These are phyloP conservation scores for Valencia hispanica DNA, from an alignment of 2,797 vertebrate species.

Conservation along the genomic window DNA sequence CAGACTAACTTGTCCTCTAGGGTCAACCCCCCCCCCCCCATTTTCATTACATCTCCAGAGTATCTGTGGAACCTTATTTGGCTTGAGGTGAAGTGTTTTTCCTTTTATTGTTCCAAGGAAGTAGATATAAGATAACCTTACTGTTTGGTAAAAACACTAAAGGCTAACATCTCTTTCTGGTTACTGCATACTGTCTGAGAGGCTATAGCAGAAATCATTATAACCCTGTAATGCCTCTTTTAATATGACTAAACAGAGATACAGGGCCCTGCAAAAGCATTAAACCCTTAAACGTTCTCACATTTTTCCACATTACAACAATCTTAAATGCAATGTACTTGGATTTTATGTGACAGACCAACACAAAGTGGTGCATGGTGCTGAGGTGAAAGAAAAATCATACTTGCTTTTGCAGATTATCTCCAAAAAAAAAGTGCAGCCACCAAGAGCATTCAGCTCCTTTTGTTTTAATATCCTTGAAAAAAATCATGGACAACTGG, in stretches of 20 bases:
- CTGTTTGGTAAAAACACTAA: slow-evolving; percentile 34
- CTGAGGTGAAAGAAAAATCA: too few relatives aligned
- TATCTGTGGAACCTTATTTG: slow-evolving; percentile 43
- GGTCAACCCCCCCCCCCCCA: slow-evolving; percentile 6
- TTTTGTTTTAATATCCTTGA: neutral
- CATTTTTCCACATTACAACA: neutral
- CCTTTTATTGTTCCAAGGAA: slow-evolving; percentile 40
- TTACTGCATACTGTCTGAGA: slow-evolving; percentile 44
- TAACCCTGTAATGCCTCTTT: slow-evolving; percentile 6
- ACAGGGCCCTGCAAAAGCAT: neutral
- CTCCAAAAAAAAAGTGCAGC: neutral
- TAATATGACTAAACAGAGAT: slow-evolving; percentile 11
- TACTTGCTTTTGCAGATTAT: neutral
- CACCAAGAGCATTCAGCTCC: neutral
- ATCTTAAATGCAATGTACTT: neutral
- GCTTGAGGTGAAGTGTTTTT: slow-evolving; percentile 52
- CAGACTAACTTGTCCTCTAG: slow-evolving; percentile 52
- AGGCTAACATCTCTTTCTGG: slow-evolving; percentile 53
- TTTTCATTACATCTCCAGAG: slow-evolving; percentile 31
- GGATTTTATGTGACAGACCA: too few relatives aligned
- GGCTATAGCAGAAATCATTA: slow-evolving; percentile 13
- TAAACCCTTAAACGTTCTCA: neutral
- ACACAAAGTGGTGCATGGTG: too few relatives aligned
- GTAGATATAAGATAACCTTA: slow-evolving; percentile 55
- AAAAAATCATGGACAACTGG: neutral